These are phyloP conservation scores for Parazoanthus atlanticus DNA, from an alignment of 92 coral and sea anemone genomes.

Conservation along the genomic window DNA sequence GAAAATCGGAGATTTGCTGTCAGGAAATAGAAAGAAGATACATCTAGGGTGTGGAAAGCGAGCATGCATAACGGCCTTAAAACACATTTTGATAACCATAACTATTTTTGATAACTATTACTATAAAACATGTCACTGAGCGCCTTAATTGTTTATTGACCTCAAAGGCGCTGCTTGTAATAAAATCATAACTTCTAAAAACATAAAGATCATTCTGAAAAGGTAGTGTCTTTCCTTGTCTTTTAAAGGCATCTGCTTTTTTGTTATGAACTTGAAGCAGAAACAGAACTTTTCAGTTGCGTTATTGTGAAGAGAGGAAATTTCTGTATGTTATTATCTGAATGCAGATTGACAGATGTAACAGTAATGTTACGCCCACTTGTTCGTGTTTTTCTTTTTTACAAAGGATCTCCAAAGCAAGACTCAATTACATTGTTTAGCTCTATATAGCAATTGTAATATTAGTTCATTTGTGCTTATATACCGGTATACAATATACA, in stretches of 20 bases:
- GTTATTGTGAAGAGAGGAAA: not conserved
- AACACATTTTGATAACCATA: not conserved
- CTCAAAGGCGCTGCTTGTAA: too few species aligned
- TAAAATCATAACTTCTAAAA: too few species aligned
- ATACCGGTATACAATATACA: too few species aligned
- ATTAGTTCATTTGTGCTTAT: too few species aligned
- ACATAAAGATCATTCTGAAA: too few species aligned
- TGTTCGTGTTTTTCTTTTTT: not conserved
- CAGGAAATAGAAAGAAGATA: not conserved
- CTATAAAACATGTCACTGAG: too few species aligned
- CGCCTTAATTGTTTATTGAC: too few species aligned
- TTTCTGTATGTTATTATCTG: not conserved
- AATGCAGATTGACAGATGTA: not conserved
- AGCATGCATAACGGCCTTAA: not conserved
- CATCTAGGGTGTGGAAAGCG: not conserved
- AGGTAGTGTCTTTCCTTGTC: too few species aligned
- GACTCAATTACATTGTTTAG: too few species aligned
- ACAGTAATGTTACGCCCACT: not conserved
- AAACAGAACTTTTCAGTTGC: not conserved
- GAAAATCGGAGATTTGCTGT: not conserved
- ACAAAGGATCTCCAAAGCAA: not conserved
- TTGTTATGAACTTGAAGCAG: not conserved
- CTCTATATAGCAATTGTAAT: too few species aligned
- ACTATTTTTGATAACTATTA: too few species aligned
- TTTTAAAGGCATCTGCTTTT: not conserved